Percentiles rank a stretch among this genome's conserved stretches.
phyloP scores from a whole-genome alignment of 2,888 invertebrate genomes.

The Aporophyla nigra region DNA sequence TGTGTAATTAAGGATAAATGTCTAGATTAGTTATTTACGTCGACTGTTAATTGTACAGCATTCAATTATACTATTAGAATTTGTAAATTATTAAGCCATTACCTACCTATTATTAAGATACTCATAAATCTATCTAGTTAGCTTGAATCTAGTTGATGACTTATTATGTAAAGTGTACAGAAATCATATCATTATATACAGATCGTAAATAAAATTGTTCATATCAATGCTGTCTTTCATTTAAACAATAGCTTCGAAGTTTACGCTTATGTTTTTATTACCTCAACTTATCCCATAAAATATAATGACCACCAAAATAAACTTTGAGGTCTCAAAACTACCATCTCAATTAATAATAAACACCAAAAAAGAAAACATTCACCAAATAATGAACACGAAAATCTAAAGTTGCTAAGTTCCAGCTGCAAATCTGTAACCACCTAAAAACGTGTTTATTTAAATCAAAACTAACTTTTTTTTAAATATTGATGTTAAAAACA shows the following conservation, averaged over 20 bases:
- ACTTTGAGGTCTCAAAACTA: background rate
- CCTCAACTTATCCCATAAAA: conserved; percentile 19
- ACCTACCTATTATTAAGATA: conserved; percentile 87
- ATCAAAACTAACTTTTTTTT: background rate
- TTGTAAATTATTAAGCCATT: conserved; percentile 89
- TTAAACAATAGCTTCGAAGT: conserved; percentile 50
- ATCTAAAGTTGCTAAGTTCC: background rate
- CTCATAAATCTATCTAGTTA: conserved; percentile 89
- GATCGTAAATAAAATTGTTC: conserved; percentile 91
- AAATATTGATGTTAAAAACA: too few relatives aligned
- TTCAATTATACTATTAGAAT: conserved; percentile 83
- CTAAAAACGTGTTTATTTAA: background rate
- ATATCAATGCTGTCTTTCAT: conserved; percentile 82
- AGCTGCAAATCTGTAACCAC: background rate
- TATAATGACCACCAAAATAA: conserved; percentile 1
- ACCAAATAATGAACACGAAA: background rate
- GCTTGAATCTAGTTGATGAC: conserved; percentile 89
- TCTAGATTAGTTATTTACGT: conserved; percentile 79
- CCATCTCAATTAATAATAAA: background rate
- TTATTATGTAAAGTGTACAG: conserved; percentile 89
- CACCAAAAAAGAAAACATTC: background rate
- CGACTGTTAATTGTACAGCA: conserved; percentile 88
- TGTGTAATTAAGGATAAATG: conserved; percentile 82
- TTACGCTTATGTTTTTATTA: conserved; percentile 9
- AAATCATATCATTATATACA: conserved; percentile 90